Base-by-base conservation (phyloP, 1,140 invertebrate genomes). In the Macrobrachium nipponense region DNA sequence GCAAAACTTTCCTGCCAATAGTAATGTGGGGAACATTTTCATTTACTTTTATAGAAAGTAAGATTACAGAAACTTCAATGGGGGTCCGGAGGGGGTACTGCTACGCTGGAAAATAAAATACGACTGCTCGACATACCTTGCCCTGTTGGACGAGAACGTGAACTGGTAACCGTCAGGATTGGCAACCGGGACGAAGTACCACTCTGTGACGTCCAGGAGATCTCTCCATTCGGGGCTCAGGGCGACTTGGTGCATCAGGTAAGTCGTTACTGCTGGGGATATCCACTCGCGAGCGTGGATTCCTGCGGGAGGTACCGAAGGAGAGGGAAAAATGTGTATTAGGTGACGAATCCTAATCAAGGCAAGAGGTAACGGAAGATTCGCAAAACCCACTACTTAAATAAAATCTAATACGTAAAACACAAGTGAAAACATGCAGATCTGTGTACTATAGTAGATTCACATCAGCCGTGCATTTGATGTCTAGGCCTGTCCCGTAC, bases 241-340 rank as follows among this genome's bases (percentile, higher is more conserved):
- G 89, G 95, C 95, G 58, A 97, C 93, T 44, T 97, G 94, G 90
- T 94, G 97, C n/a, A 96, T 94, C 23, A 98, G 94, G 90, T 94
- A 98, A 15, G 96, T 95, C 11, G 96, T 95, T 0, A 95, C 95
- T 0, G 97, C 96, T 4, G 96, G 95, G 72, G 96, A 94, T 85
- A 98, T 97, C 97, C 97, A 98, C 92, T 98, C 97, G 61, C 97
- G 92, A 0, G 96, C 97, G 90, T 98, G 97, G 23, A 91, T 91
- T 11, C 91, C 91, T 91, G 93, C 93, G 27, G 90, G 95, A 94
- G 43, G 11, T 7, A 12, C 17, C 12, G 14, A 61, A 8, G 64
- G 20, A 68, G 2, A 8, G 64, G 20, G 51, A 3, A 23, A 61
- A 51, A 64, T 23, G 27, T 36, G 18, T 61, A 64, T 43, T 18